Percentiles rank a stretch among this genome's conserved stretches.
These are phyloP conservation scores for Fregata magnificens DNA, from an alignment of 2,113 vertebrate genomes.

Conservation along the genomic window DNA sequence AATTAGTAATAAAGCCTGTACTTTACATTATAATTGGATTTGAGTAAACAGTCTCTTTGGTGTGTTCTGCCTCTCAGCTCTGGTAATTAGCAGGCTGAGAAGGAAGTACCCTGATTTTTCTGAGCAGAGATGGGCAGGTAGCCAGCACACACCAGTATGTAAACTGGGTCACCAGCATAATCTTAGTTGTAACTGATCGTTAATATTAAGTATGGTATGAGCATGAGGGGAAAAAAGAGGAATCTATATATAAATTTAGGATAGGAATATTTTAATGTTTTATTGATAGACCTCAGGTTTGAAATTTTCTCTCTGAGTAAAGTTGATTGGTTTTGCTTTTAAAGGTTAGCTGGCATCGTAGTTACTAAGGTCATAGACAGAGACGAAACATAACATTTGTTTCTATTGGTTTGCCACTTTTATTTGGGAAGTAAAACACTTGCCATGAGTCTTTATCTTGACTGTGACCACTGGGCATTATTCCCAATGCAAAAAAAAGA, in stretches of 20 bases:
- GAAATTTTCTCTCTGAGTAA: not conserved
- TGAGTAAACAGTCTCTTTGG: not conserved
- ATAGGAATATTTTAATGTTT: not conserved
- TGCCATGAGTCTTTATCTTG: not conserved
- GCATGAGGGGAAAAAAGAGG: not conserved
- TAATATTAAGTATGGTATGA: not conserved
- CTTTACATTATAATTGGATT: conserved; percentile 50
- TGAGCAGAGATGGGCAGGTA: conserved; percentile 29
- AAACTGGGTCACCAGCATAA: conserved; percentile 34
- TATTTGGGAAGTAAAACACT: not conserved
- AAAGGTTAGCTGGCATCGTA: not conserved
- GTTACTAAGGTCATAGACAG: not conserved
- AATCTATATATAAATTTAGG: not conserved
- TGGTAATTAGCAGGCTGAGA: conserved; percentile 56
- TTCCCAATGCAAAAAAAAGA: not conserved
- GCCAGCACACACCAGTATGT: conserved; percentile 7
- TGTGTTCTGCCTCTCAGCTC: conserved; percentile 8
- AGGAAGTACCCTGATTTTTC: conserved; percentile 50
- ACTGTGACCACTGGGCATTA: not conserved
- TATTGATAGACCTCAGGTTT: not conserved
- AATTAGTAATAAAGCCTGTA: not conserved
- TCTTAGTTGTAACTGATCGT: not conserved
- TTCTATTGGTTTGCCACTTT: not conserved
- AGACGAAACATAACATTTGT: not conserved
- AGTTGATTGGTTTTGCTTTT: not conserved